Evolutionary conservation across 2,113 vertebrate species (phyloP), one percentile per base, ranked within the genome.

Genomic region (Chloropsis cyanopogon): DNA sequence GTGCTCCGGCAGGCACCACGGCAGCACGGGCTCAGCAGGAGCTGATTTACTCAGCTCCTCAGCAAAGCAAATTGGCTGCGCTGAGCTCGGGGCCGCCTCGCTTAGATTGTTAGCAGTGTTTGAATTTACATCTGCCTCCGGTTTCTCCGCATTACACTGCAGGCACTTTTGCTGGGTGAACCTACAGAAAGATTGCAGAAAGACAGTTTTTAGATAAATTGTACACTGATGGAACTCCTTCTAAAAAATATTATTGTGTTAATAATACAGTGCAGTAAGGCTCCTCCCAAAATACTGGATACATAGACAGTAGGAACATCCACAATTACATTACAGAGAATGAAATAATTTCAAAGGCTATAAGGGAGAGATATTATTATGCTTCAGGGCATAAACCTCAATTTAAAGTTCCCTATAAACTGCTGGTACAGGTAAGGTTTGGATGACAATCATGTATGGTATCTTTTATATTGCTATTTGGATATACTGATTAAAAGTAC

Each of bases 21-120:
- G 92, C 88, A 87, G 93, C 44, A 0, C 23, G 29, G 88, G 91
- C 90, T 76, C 95, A 59, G 95, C 93, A 31, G 52, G 92, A 90
- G 71, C 85, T 93, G n/a, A 77, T 92, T 82, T 65, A 69, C 93
- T 77, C 85, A 26, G 79, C 82, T 82, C n/a, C 82, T 88, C 93
- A 21, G 85, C 88, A 69, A 33, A 92, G 93, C 25, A 80, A 94
- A 93, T 57, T 57, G 88, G 82, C 79, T 92, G 76, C 28, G 90
- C 88, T 73, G 82, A 47, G 88, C 93, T 77, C 63, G 4, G 46
- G 3, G 28, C 79, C 18, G 49, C 92, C 82, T 46, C 3, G 42
- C 46, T 76, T 6, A 59, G 75, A 73, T 12, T 70, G 82, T 29
- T 44, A 44, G 76, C 41, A 1, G 42, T 7, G 68, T 22, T 26